Conservation (phyloP, 2,888 invertebrate species). For the Spialia ferax region DNA sequence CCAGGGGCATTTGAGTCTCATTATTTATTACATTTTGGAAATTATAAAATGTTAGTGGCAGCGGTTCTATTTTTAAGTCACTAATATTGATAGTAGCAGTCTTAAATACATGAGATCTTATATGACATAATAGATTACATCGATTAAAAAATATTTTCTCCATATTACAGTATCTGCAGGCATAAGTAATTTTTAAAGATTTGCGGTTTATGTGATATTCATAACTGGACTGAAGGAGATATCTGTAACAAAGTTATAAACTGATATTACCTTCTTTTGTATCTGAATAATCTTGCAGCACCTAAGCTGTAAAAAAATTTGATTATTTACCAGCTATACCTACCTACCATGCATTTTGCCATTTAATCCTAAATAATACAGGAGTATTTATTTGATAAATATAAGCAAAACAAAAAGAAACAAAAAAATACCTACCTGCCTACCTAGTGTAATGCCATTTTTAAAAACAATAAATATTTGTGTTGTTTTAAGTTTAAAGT, state of each 20-base stretch:
- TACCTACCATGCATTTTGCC: too few relatives aligned
- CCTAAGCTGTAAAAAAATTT: too few relatives aligned
- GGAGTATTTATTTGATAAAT: too few relatives aligned
- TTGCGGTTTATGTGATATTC: conserved; percentile 71
- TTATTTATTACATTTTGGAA: conserved; percentile 1
- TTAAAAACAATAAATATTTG: too few relatives aligned
- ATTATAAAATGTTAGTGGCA: conserved; percentile 63
- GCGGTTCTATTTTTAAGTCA: conserved; percentile 72
- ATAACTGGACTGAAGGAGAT: conserved; percentile 71
- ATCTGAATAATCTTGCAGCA: too few relatives aligned
- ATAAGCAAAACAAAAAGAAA: too few relatives aligned
- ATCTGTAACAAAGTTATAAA: conserved; percentile 65
- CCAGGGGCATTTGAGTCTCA: conserved; percentile 1
- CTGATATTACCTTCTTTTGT: too few relatives aligned
- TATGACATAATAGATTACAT: conserved; percentile 80
- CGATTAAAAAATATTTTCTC: conserved; percentile 71
- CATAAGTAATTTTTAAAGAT: conserved; percentile 74
- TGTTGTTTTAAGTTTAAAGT: too few relatives aligned
- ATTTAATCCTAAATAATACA: too few relatives aligned
- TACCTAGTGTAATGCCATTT: too few relatives aligned
- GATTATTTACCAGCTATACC: too few relatives aligned
- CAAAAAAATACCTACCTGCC: too few relatives aligned
- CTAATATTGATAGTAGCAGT: conserved; percentile 78
- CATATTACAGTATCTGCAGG: conserved; percentile 69
- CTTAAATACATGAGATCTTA: conserved; percentile 77